These are phyloP conservation scores for Nothura maculosa DNA, from an alignment of 2,797 vertebrate species.

Conservation along the genomic window DNA sequence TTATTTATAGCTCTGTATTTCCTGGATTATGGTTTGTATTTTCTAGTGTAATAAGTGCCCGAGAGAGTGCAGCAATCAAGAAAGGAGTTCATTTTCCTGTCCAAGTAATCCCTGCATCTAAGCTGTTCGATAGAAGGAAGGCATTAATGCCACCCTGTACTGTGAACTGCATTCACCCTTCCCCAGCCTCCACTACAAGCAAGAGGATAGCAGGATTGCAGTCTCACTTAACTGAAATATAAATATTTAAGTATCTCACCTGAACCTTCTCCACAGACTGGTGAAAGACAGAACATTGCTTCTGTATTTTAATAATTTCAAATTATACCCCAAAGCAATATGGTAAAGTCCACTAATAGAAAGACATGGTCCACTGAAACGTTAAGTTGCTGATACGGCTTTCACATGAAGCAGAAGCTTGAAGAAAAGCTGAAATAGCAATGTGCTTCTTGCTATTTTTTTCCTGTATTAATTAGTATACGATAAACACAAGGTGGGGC, in stretches of 20 bases:
- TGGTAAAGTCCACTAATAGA: background rate
- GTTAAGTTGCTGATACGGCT: background rate
- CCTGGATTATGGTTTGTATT: background rate
- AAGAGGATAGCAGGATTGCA: background rate
- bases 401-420: background rate
- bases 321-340: background rate
- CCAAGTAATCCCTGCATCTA: background rate
- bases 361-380: background rate
- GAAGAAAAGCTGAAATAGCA: background rate
- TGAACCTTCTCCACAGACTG: background rate
- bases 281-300: background rate
- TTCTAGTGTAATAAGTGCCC: background rate
- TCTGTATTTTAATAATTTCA: background rate
- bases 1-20: conserved; percentile 5
- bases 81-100: conserved; percentile 16
- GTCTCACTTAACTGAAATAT: background rate
- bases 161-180: background rate
- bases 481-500: background rate
- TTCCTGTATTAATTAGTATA: background rate
- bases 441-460: background rate
- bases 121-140: background rate
- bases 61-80: background rate
- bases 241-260: background rate
- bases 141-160: background rate
- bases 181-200: background rate